Conservation (phyloP, 1,140 invertebrate species). For the Nymphalis io region DNA sequence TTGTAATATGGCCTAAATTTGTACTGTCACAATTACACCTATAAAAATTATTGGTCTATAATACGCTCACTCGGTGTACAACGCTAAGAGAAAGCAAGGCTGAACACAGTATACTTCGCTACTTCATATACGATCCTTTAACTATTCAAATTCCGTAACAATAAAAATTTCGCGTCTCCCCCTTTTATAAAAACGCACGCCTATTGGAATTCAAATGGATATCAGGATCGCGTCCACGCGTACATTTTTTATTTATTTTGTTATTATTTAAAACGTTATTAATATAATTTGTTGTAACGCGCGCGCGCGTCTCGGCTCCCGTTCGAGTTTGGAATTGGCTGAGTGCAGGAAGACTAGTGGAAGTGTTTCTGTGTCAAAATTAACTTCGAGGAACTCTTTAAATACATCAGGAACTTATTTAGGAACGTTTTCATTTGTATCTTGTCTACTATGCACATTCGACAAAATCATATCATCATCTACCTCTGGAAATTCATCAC, state of each 20-base stretch:
- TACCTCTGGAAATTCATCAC: background rate
- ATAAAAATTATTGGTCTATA: conserved; percentile 47
- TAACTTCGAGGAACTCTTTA: conserved; percentile 23
- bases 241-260: conserved; percentile 76
- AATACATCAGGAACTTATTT: conserved; percentile 42
- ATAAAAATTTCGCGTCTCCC: conserved; percentile 66
- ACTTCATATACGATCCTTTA: conserved; percentile 56
- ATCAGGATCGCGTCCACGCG: conserved; percentile 56
- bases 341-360: conserved; percentile 69
- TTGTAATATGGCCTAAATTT: conserved; percentile 62
- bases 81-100: conserved; percentile 54
- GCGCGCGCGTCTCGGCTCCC: conserved; percentile 57
- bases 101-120: conserved; percentile 76
- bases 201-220: conserved; percentile 49
- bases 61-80: conserved; percentile 62
- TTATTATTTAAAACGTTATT: conserved; percentile 80
- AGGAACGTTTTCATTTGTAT: conserved; percentile 39
- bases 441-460: background rate
- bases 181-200: conserved; percentile 49
- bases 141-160: conserved; percentile 52
- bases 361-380: conserved; percentile 46
- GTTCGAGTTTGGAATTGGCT: conserved; percentile 46
- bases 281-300: conserved; percentile 80
- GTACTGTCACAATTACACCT: conserved; percentile 62
- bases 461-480: background rate